These are phyloP conservation scores for Rhipidura dahli DNA, from an alignment of 2,113 vertebrate species.

Conservation along the genomic window DNA sequence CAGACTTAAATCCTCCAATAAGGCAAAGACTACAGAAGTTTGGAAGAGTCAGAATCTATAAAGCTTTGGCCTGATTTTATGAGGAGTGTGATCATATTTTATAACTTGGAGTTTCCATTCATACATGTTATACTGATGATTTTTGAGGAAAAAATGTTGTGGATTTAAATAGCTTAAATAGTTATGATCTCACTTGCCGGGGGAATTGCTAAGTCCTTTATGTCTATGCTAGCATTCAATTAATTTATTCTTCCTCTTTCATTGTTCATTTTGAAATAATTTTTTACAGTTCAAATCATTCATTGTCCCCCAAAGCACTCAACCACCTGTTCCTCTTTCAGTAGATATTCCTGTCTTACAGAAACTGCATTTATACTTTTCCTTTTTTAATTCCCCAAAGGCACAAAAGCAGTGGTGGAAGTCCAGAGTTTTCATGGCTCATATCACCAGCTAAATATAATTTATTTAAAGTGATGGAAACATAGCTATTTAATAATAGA, in stretches of 20 bases:
- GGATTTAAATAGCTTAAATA: neutral
- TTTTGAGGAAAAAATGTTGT: neutral
- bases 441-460: neutral
- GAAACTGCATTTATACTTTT: neutral
- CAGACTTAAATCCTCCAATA: constrained; percentile 44
- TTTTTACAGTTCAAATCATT: neutral
- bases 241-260: neutral
- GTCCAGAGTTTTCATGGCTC: neutral
- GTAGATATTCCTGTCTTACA: neutral
- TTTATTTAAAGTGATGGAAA: constrained; percentile 7
- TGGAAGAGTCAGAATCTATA: neutral
- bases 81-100: neutral
- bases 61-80: neutral
- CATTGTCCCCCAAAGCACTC: neutral
- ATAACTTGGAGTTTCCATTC: neutral
- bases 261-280: neutral
- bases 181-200: neutral
- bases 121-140: neutral
- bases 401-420: neutral
- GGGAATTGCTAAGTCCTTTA: neutral
- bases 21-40: constrained; percentile 23
- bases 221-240: neutral
- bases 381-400: neutral
- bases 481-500: neutral
- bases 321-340: neutral